Evolutionary conservation across 2,888 invertebrate species (phyloP), one percentile per base, ranked within the genome.

Genomic region (Punctoribates punctum): DNA sequence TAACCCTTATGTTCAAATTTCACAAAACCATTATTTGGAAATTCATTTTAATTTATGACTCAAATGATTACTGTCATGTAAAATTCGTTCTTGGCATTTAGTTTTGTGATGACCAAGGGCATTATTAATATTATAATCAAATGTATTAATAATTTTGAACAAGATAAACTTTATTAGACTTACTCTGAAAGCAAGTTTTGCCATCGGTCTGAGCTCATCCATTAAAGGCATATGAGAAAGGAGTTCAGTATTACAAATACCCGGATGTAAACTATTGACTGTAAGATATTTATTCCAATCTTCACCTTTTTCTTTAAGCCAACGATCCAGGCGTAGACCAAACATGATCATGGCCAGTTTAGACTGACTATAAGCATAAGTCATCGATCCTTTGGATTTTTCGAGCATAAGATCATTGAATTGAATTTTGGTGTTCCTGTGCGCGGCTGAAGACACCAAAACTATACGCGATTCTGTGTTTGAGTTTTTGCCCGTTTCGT

Each of bases 261-360:
- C 95, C 0, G 96, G 95, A 85, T 96, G 94, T 2, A 93, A 90
- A 0, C 91, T 87, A 81, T 89, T 90, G 3, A 88, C 87, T 82
- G 89, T 88, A 0, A 93, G 89, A 8, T 17, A 8, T 34, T 34
- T 6, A 4, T 23, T 23, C 73, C 73, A 67, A 38, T 67, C 38
- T 1, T 67, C 38, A 4, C 38, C 38, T 86, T 85, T 79, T 88
- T 38, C 54, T 85, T 65, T 87, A 85, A 81, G 86, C 85, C 48
- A 90, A 81, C 85, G 84, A 81, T 90, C 88, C 54, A 92, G 82
- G 79, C 88, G 86, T 80, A 88, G 87, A 0, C 89, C 86, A 81
- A 87, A 89, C 79, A 90, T 83, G 79, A 85, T 79, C 87, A 93
- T 92, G 29, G 93, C 93, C 74, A 94, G 84, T 86, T 95, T 95